Evolutionary conservation across 2,888 invertebrate genomes (phyloP), one percentile per base, ranked within the genome.

Genomic region (Nephrotoma flavescens): DNA sequence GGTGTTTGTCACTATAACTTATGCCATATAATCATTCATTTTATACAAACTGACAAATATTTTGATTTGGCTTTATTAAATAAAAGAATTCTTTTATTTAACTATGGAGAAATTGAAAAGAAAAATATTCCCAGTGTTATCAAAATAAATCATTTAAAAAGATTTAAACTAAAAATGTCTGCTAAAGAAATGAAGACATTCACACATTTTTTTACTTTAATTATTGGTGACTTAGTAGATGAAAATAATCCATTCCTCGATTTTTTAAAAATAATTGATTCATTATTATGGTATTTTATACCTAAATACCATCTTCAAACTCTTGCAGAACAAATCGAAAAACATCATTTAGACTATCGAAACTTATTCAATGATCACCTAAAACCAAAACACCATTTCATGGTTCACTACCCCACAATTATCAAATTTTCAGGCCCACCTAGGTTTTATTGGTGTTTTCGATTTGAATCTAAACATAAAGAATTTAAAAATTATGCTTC

Each of bases 231-330:
- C 12, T 41, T 84, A 41, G 41, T 84, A 7, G 11, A 7, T 6
- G 41, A 84, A 84, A 41, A 41, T 19, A 31, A 41, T 41, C 41
- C 7, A 12, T 83, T 83, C 19, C 1, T 57, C 1, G 6, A 11
- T 83, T 83, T 83, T 83, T 83, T 6, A 6, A 41, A 19, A 5
- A 83, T 83, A 31, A 19, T 83, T 6, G 83, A 83, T 6, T 9
- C 83, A 1, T 83, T 83, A 19, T 19, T 83, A 11, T 83, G 83
- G 83, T 83, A 6, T 83, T 6, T 4, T 83, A 83, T 83, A 83
- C 6, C 83, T 9, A 83, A 83, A 83, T 31, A 88, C 89, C 89
- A 89, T 89, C 89, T 89, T 88, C 88, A 88, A 88, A 88, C 88
- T 87, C 88, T 87, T 88, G 86, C 87, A 87, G 86, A 11, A 0